Conservation (phyloP, 2,797 vertebrate genomes). For the Danio choprae region DNA sequence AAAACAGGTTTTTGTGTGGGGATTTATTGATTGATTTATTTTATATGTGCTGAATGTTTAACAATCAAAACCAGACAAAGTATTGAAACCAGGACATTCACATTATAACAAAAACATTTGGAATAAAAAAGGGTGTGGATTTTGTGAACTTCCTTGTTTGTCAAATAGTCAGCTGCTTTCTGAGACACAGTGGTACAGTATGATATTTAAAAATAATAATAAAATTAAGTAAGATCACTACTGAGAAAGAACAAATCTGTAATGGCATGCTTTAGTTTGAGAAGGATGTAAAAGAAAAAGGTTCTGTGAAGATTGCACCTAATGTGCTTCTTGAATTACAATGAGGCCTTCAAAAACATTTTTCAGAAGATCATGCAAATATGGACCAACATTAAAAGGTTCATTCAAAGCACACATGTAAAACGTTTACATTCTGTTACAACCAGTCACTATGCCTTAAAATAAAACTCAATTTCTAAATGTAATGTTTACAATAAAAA, state of each 20-base stretch:
- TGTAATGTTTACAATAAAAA: no score
- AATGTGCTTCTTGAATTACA: background rate
- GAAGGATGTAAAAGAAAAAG: background rate
- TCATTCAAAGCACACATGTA: background rate
- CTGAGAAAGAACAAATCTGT: background rate
- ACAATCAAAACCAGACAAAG: no score
- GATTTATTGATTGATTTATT: no score
- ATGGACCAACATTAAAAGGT: background rate
- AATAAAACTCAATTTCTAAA: background rate
- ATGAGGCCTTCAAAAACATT: background rate
- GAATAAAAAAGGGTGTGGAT: no score
- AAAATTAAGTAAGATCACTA: background rate
- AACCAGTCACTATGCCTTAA: background rate
- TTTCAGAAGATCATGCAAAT: background rate
- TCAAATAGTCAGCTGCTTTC: background rate
- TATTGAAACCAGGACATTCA: no score
- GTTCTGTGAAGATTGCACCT: background rate
- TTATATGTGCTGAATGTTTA: no score
- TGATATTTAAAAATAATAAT: no score
- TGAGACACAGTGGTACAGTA: no score
- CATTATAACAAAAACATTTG: no score
- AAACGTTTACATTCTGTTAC: slow-evolving; percentile 14
- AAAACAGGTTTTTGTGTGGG: no score
- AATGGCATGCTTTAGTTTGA: background rate
- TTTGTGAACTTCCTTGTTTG: slow-evolving; percentile 1